These are phyloP conservation scores for Sigmodon hispidus DNA, from an alignment of 2,113 vertebrate genomes.

Conservation along the genomic window DNA sequence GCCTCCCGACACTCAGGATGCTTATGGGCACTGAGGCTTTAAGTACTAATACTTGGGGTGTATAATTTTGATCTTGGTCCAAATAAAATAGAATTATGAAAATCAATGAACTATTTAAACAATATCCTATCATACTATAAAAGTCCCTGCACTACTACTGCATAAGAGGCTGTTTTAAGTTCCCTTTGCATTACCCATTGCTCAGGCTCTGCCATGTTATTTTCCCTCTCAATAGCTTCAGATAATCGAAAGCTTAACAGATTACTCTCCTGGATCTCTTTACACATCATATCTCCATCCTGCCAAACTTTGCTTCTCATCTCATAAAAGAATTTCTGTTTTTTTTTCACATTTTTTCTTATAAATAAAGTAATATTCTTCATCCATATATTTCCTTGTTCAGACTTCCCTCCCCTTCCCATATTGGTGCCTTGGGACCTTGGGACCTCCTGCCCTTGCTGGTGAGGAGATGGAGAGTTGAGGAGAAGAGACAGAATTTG, in stretches of 20 bases:
- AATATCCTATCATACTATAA: slow-evolving; percentile 15
- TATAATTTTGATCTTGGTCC: slow-evolving; percentile 47
- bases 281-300: background rate
- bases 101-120: slow-evolving; percentile 64
- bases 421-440: too few species aligned
- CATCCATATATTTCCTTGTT: too few species aligned
- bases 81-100: slow-evolving; percentile 65
- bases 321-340: slow-evolving; percentile 32
- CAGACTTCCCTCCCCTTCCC: too few species aligned
- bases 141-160: background rate
- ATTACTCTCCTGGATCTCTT: background rate
- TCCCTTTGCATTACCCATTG: background rate
- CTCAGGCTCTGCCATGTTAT: slow-evolving; percentile 24
- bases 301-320: slow-evolving; percentile 39
- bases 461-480: too few species aligned
- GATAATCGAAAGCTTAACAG: slow-evolving; percentile 25
- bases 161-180: slow-evolving; percentile 26
- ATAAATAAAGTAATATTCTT: too few species aligned
- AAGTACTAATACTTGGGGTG: slow-evolving; percentile 53
- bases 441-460: too few species aligned
- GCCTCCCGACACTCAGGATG: slow-evolving; percentile 26
- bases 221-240: background rate
- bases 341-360: too few species aligned
- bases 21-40: slow-evolving; percentile 40
- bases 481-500: too few species aligned